A percentile compares a stretch with the other conserved stretches of the same genome.
Conservation (phyloP, 30 jellyfish, hydroid and myxozoan genomes). For the Haliclystus octoradiatus region DNA sequence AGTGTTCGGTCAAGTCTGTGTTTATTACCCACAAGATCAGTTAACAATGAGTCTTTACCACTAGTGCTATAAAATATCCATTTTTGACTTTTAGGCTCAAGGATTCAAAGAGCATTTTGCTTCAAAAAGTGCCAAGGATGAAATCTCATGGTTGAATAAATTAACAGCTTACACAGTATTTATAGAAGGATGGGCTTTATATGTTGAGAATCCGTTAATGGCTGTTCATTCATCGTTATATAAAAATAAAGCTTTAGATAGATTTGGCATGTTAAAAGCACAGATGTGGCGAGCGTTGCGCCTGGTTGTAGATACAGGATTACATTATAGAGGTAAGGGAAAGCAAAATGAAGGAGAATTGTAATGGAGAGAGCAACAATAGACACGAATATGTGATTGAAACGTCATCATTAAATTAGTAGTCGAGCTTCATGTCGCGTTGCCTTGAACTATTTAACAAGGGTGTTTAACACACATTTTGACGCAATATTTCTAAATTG, state of each 20-base stretch:
- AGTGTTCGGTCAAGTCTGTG: too few species aligned
- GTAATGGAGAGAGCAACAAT: too few species aligned
- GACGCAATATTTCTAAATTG: too few species aligned
- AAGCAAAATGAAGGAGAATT: too few species aligned
- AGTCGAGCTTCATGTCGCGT: too few species aligned
- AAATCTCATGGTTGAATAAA: conserved; percentile 75
- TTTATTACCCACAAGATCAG: too few species aligned
- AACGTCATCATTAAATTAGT: too few species aligned
- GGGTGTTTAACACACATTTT: too few species aligned
- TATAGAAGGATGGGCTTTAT: conserved; percentile 97
- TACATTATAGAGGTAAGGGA: conserved; percentile 81
- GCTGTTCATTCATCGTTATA: conserved; percentile 77
- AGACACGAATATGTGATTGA: too few species aligned
- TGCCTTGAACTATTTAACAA: too few species aligned
- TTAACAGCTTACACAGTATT: conserved; percentile 83
- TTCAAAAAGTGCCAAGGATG: conserved; percentile 82
- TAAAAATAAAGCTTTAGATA: conserved; percentile 73
- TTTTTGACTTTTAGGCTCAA: conserved; percentile 84
- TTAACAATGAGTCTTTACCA: too few species aligned
- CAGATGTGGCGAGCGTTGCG: conserved; percentile 99
- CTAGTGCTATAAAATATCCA: too few species aligned
- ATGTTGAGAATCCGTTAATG: conserved; percentile 93
- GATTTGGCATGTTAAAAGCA: conserved; percentile 93
- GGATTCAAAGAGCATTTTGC: conserved; percentile 81
- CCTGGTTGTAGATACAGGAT: conserved; percentile 93